A percentile compares a stretch with the other conserved stretches of the same genome.
Evolutionary conservation across 2,797 vertebrate genomes (phyloP).

Genomic region (Monodelphis domestica): DNA sequence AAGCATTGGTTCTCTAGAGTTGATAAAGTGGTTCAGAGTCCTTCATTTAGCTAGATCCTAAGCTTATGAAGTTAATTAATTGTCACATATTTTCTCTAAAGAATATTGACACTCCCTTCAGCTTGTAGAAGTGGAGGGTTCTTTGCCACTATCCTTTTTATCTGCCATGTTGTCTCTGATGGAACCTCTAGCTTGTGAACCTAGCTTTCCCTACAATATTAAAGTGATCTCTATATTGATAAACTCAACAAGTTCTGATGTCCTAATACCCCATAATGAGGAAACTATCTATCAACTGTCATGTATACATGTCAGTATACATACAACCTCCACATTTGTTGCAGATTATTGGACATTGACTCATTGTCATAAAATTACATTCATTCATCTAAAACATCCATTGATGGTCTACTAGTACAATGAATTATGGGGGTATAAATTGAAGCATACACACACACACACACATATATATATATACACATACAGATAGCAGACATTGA

Average conservation of each 20-base stretch:
- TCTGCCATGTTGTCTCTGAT: neutral
- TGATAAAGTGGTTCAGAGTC: neutral
- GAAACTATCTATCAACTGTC: neutral
- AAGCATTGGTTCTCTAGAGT: neutral
- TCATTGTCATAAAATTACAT: constrained; percentile 8
- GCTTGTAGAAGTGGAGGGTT: neutral
- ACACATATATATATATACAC: no score
- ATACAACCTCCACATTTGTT: constrained; percentile 19
- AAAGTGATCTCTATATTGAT: constrained; percentile 1
- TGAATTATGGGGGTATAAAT: neutral
- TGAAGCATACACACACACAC: neutral
- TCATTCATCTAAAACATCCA: neutral
- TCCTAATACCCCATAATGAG: neutral
- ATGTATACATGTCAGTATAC: constrained; percentile 23
- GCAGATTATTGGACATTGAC: neutral
- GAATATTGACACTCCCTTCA: neutral
- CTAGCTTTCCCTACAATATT: neutral
- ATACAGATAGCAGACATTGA: neutral
- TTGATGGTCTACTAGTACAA: neutral
- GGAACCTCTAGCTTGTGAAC: constrained; percentile 4
- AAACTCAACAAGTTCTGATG: neutral
- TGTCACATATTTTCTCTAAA: constrained; percentile 9
- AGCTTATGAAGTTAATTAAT: constrained; percentile 12
- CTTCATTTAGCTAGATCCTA: constrained; percentile 31
- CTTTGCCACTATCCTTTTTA: neutral